These are phyloP conservation scores for Mnemiopsis leidyi DNA, from an alignment of 37 sponge, comb jelly and placozoan genomes.

Conservation along the genomic window DNA sequence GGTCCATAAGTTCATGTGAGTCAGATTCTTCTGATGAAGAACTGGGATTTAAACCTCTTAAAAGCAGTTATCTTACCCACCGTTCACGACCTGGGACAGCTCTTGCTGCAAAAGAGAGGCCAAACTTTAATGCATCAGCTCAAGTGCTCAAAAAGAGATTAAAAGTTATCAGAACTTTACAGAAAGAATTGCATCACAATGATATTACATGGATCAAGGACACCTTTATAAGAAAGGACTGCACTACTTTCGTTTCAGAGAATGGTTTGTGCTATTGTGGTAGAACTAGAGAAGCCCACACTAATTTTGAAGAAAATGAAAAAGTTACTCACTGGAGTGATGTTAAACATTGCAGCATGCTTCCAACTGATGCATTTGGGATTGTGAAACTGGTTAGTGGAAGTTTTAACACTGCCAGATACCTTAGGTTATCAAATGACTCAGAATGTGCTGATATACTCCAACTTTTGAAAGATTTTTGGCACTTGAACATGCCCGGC, in stretches of 20 bases:
- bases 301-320: background rate
- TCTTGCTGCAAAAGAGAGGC: background rate
- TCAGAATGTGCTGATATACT: background rate
- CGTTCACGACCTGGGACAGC: background rate
- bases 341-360: background rate
- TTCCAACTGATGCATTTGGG: constrained; percentile 13
- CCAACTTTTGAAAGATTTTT: background rate
- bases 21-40: background rate
- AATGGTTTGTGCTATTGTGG: constrained; percentile 11
- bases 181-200: background rate
- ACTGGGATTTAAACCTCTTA: background rate
- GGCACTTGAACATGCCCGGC: constrained; percentile 11
- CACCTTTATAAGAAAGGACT: background rate
- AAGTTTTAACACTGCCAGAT: background rate
- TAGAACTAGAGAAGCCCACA: background rate
- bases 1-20: background rate
- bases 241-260: background rate
- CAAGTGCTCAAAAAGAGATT: background rate
- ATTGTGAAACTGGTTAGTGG: background rate
- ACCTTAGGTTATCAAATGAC: background rate
- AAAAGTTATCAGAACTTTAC: background rate
- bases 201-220: background rate
- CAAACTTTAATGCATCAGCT: background rate
- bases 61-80: background rate
- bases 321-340: background rate